A percentile compares a stretch with the other conserved stretches of the same genome.
Conservation (phyloP, 2,888 invertebrate species). For the Andrena bicolor region DNA sequence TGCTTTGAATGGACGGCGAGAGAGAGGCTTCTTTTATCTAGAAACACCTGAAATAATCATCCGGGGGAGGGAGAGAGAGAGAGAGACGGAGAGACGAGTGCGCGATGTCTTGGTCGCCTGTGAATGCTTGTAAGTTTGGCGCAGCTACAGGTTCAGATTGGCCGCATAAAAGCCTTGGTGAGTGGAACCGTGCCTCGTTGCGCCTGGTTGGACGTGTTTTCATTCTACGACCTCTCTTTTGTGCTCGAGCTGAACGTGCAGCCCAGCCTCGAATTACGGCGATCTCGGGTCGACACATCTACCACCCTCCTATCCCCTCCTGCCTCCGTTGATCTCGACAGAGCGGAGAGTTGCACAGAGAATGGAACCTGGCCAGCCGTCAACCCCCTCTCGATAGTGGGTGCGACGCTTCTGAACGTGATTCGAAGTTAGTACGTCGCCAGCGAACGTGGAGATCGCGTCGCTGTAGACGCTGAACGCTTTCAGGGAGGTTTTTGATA, state of each 20-base stretch:
- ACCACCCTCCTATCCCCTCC: constrained; percentile 24
- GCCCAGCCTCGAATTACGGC: constrained; percentile 44
- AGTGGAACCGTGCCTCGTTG: constrained; percentile 28
- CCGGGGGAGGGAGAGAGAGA: constrained; percentile 1
- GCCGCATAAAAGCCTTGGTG: constrained; percentile 45
- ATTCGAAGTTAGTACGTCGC: neutral
- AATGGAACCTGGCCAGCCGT: neutral
- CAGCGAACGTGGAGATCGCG: neutral
- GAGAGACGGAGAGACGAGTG: constrained; percentile 19
- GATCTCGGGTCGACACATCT: constrained; percentile 46
- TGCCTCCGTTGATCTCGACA: neutral
- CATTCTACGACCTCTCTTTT: constrained; percentile 35
- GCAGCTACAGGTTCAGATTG: constrained; percentile 53
- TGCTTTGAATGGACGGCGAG: constrained; percentile 1
- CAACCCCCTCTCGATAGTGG: neutral
- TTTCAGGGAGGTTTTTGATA: too few relatives aligned
- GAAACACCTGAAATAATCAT: neutral
- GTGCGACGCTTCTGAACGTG: neutral
- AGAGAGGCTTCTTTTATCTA: neutral
- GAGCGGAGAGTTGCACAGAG: neutral
- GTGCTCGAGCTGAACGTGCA: constrained; percentile 51
- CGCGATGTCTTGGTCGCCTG: constrained; percentile 25
- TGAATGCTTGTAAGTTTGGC: constrained; percentile 27
- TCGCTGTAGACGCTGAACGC: too few relatives aligned
- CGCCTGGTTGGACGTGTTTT: constrained; percentile 15